phyloP scores from a whole-genome alignment of 2,113 vertebrate species.

The Oenanthe melanoleuca region DNA sequence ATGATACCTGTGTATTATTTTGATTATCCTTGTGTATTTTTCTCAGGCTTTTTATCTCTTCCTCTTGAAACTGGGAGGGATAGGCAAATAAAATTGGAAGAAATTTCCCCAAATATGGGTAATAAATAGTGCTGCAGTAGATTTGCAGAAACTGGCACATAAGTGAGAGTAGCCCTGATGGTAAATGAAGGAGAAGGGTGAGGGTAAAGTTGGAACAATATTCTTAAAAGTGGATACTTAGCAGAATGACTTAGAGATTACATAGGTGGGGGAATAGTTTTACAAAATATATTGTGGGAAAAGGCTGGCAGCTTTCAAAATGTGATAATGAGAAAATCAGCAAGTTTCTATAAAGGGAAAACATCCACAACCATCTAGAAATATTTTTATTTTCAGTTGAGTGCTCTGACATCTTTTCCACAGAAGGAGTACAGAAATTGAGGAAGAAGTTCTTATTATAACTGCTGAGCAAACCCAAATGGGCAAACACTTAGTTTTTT shows the following conservation, averaged over 20 bases:
- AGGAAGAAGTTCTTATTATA: slow-evolving; percentile 46
- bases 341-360: not conserved
- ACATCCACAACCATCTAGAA: not conserved
- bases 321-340: not conserved
- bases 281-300: not conserved
- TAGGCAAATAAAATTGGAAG: not conserved
- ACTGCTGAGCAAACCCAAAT: not conserved
- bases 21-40: not conserved
- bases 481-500: not conserved
- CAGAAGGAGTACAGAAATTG: not conserved
- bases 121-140: not conserved
- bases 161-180: not conserved
- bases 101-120: not conserved
- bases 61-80: not conserved
- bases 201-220: not conserved
- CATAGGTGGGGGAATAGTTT: not conserved
- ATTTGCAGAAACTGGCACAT: not conserved
- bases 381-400: not conserved
- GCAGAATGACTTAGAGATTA: not conserved
- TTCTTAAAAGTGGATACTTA: not conserved
- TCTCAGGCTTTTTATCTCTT: not conserved
- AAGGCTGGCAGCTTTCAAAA: not conserved
- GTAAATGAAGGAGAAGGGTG: not conserved
- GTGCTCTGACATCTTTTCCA: slow-evolving; percentile 23
- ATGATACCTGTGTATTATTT: not conserved